These are phyloP conservation scores for Piprites chloris DNA, from an alignment of 2,113 vertebrate species.

Conservation along the genomic window DNA sequence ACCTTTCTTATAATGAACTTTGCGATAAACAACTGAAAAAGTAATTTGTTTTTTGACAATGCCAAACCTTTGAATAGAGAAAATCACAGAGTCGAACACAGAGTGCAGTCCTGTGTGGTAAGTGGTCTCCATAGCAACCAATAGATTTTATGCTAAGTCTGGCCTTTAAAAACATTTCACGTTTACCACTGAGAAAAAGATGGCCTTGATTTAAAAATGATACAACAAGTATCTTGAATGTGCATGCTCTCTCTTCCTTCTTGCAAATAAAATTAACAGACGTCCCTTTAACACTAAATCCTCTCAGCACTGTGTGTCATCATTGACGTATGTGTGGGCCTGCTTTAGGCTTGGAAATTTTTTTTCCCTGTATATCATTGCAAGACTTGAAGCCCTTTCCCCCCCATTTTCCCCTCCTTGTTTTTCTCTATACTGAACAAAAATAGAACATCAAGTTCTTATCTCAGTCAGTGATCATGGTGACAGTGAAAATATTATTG, in stretches of 20 bases:
- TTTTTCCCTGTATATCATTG: constrained; percentile 41
- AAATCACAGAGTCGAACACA: constrained; percentile 80
- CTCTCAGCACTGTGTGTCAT: constrained; percentile 49
- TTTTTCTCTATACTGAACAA: constrained; percentile 57
- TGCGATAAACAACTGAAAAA: constrained; percentile 77
- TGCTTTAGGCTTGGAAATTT: constrained; percentile 6
- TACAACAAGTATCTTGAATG: constrained; percentile 76
- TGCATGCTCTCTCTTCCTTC: constrained; percentile 67
- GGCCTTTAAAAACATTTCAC: constrained; percentile 88
- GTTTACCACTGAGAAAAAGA: constrained; percentile 83
- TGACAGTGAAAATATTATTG: constrained; percentile 76
- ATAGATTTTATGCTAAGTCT: constrained; percentile 88
- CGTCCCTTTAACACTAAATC: constrained; percentile 47
- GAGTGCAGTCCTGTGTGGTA: constrained; percentile 82
- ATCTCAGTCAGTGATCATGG: constrained; percentile 73
- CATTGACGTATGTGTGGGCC: constrained; percentile 39
- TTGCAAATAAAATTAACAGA: constrained; percentile 78
- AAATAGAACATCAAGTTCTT: constrained; percentile 69
- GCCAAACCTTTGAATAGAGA: constrained; percentile 80
- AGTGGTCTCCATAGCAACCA: constrained; percentile 85
- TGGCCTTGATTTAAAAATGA: constrained; percentile 86
- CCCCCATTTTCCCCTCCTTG: constrained; percentile 42
- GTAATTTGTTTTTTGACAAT: constrained; percentile 82
- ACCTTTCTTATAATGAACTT: constrained; percentile 77
- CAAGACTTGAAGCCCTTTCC: constrained; percentile 33